A percentile compares a stretch with the other conserved stretches of the same genome.
phyloP scores from a whole-genome alignment of 1,140 invertebrate genomes.

The Drosophila leontia region DNA sequence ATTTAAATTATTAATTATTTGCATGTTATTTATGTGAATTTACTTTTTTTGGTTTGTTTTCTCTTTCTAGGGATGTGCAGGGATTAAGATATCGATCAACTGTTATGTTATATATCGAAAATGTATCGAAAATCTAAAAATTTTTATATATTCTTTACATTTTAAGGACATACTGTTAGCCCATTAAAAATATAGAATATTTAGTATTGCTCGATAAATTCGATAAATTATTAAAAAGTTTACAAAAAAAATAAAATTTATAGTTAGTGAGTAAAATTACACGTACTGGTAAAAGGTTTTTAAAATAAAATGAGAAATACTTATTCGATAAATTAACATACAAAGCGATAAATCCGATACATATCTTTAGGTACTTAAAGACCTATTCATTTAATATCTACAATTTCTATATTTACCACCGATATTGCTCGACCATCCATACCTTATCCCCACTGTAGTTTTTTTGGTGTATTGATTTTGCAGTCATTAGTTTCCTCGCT shows the following conservation, averaged over 20 bases:
- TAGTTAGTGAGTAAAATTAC: no score
- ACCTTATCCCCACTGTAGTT: conserved; percentile 3
- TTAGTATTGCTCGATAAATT: no score
- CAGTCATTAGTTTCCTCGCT: conserved; percentile 62
- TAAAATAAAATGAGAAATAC: no score
- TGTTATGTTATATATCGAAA: background rate
- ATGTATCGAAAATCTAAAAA: background rate
- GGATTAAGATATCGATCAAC: background rate
- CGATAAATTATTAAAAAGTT: background rate
- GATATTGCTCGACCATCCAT: background rate
- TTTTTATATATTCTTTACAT: background rate
- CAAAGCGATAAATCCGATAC: background rate
- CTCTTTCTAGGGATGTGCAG: background rate
- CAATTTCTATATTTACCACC: no score
- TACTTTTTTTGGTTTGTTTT: background rate
- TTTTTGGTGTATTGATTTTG: conserved; percentile 64
- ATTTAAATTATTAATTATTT: conserved; percentile 78
- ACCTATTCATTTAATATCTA: background rate
- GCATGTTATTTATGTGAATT: conserved; percentile 47
- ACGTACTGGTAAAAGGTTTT: no score
- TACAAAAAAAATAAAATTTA: background rate
- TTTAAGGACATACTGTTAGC: no score
- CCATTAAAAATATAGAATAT: no score
- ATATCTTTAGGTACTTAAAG: background rate
- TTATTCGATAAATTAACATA: background rate